Conservation (phyloP, 2,888 invertebrate species). For the Anaspis maculata region DNA sequence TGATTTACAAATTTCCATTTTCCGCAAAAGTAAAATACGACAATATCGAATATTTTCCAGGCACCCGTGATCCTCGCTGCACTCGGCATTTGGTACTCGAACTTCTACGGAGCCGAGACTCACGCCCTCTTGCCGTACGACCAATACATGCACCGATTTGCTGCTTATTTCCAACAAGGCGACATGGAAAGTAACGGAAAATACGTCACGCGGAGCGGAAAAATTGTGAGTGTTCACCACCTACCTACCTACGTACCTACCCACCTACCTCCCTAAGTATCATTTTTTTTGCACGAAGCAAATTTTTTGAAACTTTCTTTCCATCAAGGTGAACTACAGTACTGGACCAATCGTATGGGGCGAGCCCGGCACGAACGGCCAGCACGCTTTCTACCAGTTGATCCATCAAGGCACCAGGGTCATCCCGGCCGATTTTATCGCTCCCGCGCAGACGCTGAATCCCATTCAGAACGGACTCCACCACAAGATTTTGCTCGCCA, state of each 20-base stretch:
- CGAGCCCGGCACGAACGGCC: slow-evolving; percentile 98
- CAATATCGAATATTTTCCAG: no score
- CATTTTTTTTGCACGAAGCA: slow-evolving; percentile 1
- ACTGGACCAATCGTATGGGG: slow-evolving; percentile 91
- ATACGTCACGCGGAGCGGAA: slow-evolving; percentile 68
- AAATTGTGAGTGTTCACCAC: slow-evolving; percentile 43
- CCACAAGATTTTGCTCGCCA: slow-evolving; percentile 91
- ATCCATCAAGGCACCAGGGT: slow-evolving; percentile 86
- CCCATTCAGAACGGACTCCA: slow-evolving; percentile 72
- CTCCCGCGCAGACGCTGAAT: slow-evolving; percentile 87
- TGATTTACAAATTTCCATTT: no score
- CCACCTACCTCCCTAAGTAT: neutral
- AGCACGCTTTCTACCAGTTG: slow-evolving; percentile 99
- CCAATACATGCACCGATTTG: slow-evolving; percentile 96
- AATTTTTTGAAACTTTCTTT: slow-evolving; percentile 5
- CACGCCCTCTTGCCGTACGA: slow-evolving; percentile 96
- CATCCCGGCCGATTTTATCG: slow-evolving; percentile 95
- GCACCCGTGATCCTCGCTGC: slow-evolving; percentile 88
- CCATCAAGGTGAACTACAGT: slow-evolving; percentile 44
- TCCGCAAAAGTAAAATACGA: no score
- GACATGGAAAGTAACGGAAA: slow-evolving; percentile 99
- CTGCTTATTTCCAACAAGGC: slow-evolving; percentile 99
- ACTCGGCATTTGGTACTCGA: slow-evolving; percentile 88
- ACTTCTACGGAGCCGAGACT: slow-evolving; percentile 92
- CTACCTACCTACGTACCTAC: no score